Conservation (phyloP, 2,797 vertebrate genomes). For the Premnoplex brunnescens region DNA sequence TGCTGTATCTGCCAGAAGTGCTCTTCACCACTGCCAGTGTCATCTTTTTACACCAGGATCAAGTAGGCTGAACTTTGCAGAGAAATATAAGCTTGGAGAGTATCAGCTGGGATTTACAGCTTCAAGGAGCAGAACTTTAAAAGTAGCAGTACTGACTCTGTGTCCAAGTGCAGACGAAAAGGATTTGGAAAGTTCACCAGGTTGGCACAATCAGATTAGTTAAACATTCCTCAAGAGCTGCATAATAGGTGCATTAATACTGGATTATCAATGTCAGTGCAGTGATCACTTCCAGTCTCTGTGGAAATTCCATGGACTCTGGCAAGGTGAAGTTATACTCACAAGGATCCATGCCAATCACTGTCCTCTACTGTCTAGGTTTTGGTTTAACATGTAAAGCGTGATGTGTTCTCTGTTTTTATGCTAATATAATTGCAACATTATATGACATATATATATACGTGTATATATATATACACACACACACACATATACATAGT, state of each 20-base stretch:
- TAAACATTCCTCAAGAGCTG: neutral
- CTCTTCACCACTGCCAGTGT: neutral
- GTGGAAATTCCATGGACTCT: neutral
- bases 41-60: slow-evolving; percentile 11
- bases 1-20: neutral
- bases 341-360: neutral
- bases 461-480: neutral
- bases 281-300: neutral
- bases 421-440: neutral
- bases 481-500: neutral
- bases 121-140: neutral
- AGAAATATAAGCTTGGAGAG: neutral
- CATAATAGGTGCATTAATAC: neutral
- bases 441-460: neutral
- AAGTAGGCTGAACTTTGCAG: slow-evolving; percentile 16
- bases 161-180: neutral
- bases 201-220: neutral
- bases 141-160: neutral
- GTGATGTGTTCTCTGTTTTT: neutral
- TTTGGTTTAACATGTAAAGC: neutral
- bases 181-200: neutral
- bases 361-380: neutral
- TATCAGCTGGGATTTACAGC: slow-evolving; percentile 31
- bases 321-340: neutral
- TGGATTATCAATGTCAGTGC: neutral